Percentiles rank a stretch among this genome's conserved stretches.
Evolutionary conservation across 2,888 invertebrate species (phyloP).

Genomic region (Zootermopsis nevadensis): DNA sequence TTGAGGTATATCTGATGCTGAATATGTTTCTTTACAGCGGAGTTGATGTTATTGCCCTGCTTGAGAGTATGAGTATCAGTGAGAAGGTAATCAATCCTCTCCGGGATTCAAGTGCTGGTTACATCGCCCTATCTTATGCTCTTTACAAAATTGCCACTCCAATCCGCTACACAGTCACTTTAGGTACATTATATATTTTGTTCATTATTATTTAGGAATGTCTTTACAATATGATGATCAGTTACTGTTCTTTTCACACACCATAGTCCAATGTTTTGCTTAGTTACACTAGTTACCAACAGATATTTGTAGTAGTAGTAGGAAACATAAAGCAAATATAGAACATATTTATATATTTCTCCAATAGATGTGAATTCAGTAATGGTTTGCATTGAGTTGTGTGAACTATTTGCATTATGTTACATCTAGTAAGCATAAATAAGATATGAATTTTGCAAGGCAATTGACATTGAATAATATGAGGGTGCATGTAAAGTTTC

Average conservation of each 20-base stretch:
- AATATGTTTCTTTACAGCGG: conserved; percentile 75
- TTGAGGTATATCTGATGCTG: too few species aligned
- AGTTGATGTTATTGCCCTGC: conserved; percentile 83
- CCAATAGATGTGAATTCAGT: too few species aligned
- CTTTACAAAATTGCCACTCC: conserved; percentile 95
- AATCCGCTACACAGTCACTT: conserved; percentile 89
- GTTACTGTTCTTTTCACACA: too few species aligned
- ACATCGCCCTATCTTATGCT: conserved; percentile 89
- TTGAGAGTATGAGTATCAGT: conserved; percentile 82
- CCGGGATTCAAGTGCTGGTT: conserved; percentile 84
- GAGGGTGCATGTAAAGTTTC: too few species aligned
- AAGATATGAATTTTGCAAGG: too few species aligned
- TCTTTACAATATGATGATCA: not conserved
- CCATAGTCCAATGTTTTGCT: not conserved
- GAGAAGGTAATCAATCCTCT: conserved; percentile 83
- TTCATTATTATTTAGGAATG: not conserved
- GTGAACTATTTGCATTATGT: too few species aligned
- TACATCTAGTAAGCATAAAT: too few species aligned
- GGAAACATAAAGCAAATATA: too few species aligned
- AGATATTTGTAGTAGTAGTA: too few species aligned
- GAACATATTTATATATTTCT: too few species aligned
- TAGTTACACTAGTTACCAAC: not conserved
- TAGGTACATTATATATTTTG: conserved; percentile 70
- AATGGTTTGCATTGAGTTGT: too few species aligned
- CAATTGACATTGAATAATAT: too few species aligned